These are phyloP conservation scores for Cuculus canorus DNA, from an alignment of 2,797 vertebrate genomes.

Conservation along the genomic window DNA sequence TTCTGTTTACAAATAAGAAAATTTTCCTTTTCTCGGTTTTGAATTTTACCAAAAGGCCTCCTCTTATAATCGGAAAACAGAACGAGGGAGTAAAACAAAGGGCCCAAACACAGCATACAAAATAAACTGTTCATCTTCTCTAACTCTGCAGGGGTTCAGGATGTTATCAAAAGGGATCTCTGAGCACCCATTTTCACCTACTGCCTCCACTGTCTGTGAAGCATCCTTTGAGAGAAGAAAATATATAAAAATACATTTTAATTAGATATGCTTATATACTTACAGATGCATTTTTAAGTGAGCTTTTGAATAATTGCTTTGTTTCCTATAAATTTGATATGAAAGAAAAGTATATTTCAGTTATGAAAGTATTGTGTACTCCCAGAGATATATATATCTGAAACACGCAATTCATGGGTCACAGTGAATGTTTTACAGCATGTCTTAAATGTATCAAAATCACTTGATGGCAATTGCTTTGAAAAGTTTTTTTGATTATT, in stretches of 20 bases:
- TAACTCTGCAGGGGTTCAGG: neutral
- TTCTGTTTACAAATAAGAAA: neutral
- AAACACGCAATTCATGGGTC: neutral
- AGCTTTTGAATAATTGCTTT: neutral
- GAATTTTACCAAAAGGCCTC: neutral
- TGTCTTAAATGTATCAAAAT: neutral
- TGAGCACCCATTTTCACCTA: neutral
- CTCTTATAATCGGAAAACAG: neutral
- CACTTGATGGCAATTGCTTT: neutral
- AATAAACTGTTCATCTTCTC: neutral
- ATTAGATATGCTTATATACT: neutral
- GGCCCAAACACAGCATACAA: neutral
- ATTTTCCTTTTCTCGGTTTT: neutral
- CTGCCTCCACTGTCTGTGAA: neutral
- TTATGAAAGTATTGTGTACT: neutral
- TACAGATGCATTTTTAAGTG: neutral
- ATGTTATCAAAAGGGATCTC: neutral
- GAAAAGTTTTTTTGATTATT: neutral
- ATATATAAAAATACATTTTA: neutral
- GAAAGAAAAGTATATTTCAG: neutral
- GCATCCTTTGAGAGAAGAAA: neutral
- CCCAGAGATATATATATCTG: neutral
- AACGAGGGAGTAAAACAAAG: neutral
- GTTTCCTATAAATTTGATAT: neutral
- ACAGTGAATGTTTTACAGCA: neutral